A percentile compares a stretch with the other conserved stretches of the same genome.
Evolutionary conservation across 1,140 invertebrate species (phyloP).

Genomic region (Helicoverpa armigera): DNA sequence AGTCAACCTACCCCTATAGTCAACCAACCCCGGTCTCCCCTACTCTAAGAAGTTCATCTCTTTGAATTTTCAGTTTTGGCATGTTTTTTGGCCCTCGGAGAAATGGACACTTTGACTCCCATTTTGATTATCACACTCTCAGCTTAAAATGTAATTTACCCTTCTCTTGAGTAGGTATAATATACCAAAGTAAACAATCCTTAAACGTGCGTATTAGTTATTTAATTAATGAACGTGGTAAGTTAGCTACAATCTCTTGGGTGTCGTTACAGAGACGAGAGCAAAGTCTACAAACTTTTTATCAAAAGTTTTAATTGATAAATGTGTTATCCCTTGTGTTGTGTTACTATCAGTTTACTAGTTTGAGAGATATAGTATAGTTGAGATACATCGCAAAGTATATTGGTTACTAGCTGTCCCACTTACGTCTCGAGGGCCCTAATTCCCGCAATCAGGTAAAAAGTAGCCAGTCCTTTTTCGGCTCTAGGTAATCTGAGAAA

Average conservation of each 20-base stretch:
- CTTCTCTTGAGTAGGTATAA: not conserved
- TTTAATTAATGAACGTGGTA: not conserved
- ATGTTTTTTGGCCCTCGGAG: no score
- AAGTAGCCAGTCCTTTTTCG: no score
- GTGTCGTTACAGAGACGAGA: slow-evolving; percentile 10
- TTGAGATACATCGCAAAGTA: not conserved
- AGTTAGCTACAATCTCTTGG: not conserved
- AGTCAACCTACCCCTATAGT: no score
- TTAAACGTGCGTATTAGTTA: not conserved
- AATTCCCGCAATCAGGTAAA: no score
- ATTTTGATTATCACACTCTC: no score
- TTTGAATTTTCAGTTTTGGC: no score
- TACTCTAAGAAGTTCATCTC: no score
- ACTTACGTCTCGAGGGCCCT: no score
- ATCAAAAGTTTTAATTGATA: slow-evolving; percentile 9
- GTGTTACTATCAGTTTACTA: not conserved
- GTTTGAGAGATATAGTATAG: not conserved
- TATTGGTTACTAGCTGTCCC: no score
- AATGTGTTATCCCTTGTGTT: slow-evolving; percentile 5
- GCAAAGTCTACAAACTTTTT: slow-evolving; percentile 1
- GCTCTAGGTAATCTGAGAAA: not conserved
- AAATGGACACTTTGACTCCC: no score
- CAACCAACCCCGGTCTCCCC: no score
- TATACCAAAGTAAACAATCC: not conserved
- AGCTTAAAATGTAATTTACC: no score